Percentiles rank a stretch among this genome's conserved stretches.
These are phyloP conservation scores for Prionchulus punctatus DNA, from an alignment of 2,888 invertebrate genomes.

Conservation along the genomic window DNA sequence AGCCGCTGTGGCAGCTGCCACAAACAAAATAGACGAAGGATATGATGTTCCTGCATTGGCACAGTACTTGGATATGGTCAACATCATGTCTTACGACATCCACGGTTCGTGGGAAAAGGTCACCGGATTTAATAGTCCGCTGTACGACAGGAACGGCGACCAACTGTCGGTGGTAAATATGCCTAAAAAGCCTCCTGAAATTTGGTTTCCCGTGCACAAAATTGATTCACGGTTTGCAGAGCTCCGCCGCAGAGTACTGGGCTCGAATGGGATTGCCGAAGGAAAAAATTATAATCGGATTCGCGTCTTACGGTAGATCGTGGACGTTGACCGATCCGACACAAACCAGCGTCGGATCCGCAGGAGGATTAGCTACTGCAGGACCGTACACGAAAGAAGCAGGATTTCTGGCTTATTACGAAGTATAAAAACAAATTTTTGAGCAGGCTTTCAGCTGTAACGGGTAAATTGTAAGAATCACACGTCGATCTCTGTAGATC, in stretches of 20 bases:
- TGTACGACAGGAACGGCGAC: not conserved
- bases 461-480: not conserved
- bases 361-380: too few species aligned
- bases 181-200: not conserved
- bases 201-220: too few species aligned
- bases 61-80: conserved; percentile 5
- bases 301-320: conserved; percentile 25
- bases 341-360: too few species aligned
- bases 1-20: conserved; percentile 7
- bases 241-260: conserved; percentile 67
- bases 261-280: conserved; percentile 23
- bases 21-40: conserved; percentile 1
- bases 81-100: conserved; percentile 10
- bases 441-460: too few species aligned
- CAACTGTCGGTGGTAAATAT: too few species aligned
- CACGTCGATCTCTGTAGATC: not conserved
- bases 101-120: conserved; percentile 9
- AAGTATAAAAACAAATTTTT: too few species aligned
- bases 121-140: conserved; percentile 9
- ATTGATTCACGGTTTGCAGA: too few species aligned
- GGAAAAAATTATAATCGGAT: conserved; percentile 23
- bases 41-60: conserved; percentile 5
- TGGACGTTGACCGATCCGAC: conserved; percentile 24
- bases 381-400: too few species aligned
- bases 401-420: too few species aligned